Evolutionary conservation across 92 coral and sea anemone genomes (phyloP).

Genomic region (Palythoa heliodiscus): DNA sequence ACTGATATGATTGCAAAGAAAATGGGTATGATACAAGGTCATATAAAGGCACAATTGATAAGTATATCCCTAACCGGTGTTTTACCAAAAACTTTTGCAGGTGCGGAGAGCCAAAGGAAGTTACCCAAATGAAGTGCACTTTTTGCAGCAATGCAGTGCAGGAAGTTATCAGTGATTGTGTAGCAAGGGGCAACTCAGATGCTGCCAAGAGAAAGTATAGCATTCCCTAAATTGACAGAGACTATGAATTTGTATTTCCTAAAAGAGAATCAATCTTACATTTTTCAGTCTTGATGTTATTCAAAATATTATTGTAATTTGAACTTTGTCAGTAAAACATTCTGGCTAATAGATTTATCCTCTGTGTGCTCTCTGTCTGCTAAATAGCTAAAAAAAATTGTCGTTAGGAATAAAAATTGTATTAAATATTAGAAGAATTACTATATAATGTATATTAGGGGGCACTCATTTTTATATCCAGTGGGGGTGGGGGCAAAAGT

Average conservation of each 20-base stretch:
- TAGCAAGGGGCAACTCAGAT: slow-evolving; percentile 25
- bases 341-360: neutral
- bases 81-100: slow-evolving; percentile 41
- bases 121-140: slow-evolving; percentile 13
- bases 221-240: slow-evolving; percentile 2
- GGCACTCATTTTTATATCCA: slow-evolving; percentile 1
- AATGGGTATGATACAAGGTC: slow-evolving; percentile 36
- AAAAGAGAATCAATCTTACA: neutral
- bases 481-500: slow-evolving; percentile 5
- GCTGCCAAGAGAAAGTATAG: slow-evolving; percentile 19
- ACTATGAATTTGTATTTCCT: neutral
- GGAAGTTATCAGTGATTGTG: slow-evolving; percentile 39
- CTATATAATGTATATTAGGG: neutral
- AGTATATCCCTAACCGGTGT: slow-evolving; percentile 46
- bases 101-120: slow-evolving; percentile 25
- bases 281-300: slow-evolving; percentile 8
- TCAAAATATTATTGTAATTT: slow-evolving; percentile 12
- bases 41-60: slow-evolving; percentile 31
- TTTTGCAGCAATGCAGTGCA: slow-evolving; percentile 42
- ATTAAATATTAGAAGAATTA: neutral
- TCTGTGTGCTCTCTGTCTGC: too few relatives aligned
- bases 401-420: neutral
- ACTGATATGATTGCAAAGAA: slow-evolving; percentile 41
- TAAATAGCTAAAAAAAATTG: too few relatives aligned
- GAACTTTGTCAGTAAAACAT: slow-evolving; percentile 3